These are phyloP conservation scores for Sula dactylatra DNA, from an alignment of 2,113 vertebrate genomes.

Conservation along the genomic window DNA sequence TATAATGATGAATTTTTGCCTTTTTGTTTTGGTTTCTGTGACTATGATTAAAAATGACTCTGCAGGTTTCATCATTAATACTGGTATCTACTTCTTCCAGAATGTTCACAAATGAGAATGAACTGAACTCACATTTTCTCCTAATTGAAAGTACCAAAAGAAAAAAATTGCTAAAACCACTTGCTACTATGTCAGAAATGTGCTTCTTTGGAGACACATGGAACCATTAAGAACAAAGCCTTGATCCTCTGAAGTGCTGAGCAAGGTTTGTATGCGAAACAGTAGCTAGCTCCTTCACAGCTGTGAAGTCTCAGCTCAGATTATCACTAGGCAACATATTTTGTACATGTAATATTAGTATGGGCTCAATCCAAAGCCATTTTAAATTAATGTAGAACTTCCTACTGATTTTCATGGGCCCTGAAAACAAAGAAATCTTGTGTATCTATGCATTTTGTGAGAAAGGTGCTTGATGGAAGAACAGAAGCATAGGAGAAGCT, in stretches of 20 bases:
- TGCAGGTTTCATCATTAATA: conserved; percentile 39
- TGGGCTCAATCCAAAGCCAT: not conserved
- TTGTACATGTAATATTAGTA: not conserved
- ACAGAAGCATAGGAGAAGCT: not conserved
- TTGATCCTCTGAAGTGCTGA: not conserved
- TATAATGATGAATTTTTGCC: conserved; percentile 29
- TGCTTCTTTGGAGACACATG: not conserved
- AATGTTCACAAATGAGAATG: not conserved
- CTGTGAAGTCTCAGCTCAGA: not conserved
- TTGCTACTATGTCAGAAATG: not conserved
- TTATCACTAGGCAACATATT: not conserved
- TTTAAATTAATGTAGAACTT: not conserved
- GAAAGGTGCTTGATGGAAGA: not conserved
- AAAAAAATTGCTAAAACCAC: not conserved
- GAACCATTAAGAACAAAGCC: not conserved
- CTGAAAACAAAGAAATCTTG: not conserved
- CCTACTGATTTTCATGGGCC: not conserved
- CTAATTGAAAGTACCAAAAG: not conserved
- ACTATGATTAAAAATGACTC: conserved; percentile 55
- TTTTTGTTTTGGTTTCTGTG: conserved; percentile 45
- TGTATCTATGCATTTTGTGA: not conserved
- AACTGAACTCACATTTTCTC: not conserved
- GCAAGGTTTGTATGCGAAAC: not conserved
- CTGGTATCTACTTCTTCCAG: not conserved
- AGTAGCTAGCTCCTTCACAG: not conserved